Percentiles rank a stretch among this genome's conserved stretches.
phyloP scores from a whole-genome alignment of 2,113 vertebrate genomes.

The Corythoichthys haematopterus region DNA sequence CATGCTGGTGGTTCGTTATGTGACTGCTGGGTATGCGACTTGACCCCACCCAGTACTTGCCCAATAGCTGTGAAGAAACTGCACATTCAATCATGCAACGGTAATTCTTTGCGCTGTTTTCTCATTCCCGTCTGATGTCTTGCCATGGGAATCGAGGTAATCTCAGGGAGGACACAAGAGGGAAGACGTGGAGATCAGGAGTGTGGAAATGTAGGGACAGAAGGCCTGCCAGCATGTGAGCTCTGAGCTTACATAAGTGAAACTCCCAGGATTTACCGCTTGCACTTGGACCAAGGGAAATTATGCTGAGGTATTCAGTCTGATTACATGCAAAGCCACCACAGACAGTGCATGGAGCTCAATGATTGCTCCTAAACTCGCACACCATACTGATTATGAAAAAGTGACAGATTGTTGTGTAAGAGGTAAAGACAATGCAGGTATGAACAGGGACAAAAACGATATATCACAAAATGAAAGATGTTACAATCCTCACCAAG shows the following conservation, averaged over 20 bases:
- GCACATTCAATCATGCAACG: constrained; percentile 45
- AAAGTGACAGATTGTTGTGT: background rate
- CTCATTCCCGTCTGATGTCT: constrained; percentile 53
- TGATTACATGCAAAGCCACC: constrained; percentile 28
- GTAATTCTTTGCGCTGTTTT: constrained; percentile 44
- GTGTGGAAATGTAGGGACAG: constrained; percentile 32
- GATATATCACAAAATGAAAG: background rate
- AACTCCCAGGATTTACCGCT: constrained; percentile 44
- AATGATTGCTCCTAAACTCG: background rate
- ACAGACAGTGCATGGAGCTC: background rate
- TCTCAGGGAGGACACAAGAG: constrained; percentile 43
- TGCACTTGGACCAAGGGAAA: constrained; percentile 6
- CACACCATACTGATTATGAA: background rate
- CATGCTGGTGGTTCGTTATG: too few relatives aligned
- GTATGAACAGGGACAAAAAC: background rate
- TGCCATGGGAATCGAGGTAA: constrained; percentile 62
- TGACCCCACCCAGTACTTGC: constrained; percentile 35
- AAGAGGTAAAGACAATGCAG: background rate
- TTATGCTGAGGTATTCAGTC: constrained; percentile 3
- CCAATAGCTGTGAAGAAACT: constrained; percentile 35
- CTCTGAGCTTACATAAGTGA: constrained; percentile 47
- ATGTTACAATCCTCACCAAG: background rate
- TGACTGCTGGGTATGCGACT: constrained; percentile 6
- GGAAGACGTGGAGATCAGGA: constrained; percentile 33
- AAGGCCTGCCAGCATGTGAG: constrained; percentile 45